Percentiles rank a stretch among this genome's conserved stretches.
Conservation (phyloP, 2,888 invertebrate species). For the Griposia aprilina region DNA sequence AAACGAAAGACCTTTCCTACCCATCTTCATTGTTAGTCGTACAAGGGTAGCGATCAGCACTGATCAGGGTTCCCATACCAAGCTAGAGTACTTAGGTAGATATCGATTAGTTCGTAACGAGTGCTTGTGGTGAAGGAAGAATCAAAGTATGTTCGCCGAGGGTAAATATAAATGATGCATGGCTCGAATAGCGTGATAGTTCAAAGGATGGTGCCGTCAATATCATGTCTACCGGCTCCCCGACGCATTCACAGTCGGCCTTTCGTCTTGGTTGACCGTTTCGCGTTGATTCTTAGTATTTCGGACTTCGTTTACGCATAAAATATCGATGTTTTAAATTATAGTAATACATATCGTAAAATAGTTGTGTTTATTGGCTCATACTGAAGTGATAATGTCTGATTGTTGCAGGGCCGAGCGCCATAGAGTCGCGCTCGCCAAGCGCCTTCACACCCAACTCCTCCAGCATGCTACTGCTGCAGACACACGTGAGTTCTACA, state of each 20-base stretch:
- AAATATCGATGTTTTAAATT: conserved; percentile 8
- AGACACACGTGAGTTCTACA: conserved; percentile 94
- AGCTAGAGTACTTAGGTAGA: conserved; percentile 70
- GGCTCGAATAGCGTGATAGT: conserved; percentile 91
- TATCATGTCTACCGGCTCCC: conserved; percentile 76
- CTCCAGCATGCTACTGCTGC: conserved; percentile 98
- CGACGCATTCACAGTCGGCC: conserved; percentile 78
- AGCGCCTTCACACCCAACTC: conserved; percentile 90
- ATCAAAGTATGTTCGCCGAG: conserved; percentile 90
- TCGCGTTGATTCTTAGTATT: conserved; percentile 29
- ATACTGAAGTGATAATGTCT: conserved; percentile 71
- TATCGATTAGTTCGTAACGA: conserved; percentile 86
- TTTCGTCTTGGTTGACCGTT: conserved; percentile 71
- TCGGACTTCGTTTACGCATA: conserved; percentile 21
- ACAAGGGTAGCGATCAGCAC: conserved; percentile 79
- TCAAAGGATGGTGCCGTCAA: conserved; percentile 86
- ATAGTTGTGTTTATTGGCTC: conserved; percentile 24
- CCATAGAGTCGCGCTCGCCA: conserved; percentile 90
- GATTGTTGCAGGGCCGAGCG: conserved; percentile 90
- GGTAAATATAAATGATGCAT: conserved; percentile 91
- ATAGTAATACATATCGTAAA: neutral
- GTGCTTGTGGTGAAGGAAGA: conserved; percentile 86
- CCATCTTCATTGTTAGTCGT: conserved; percentile 80
- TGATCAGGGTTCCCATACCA: conserved; percentile 69
- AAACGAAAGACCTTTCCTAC: conserved; percentile 84